Percentiles rank a stretch among this genome's conserved stretches.
Evolutionary conservation across 2,888 invertebrate genomes (phyloP).

Genomic region (Palloptera scutellata): DNA sequence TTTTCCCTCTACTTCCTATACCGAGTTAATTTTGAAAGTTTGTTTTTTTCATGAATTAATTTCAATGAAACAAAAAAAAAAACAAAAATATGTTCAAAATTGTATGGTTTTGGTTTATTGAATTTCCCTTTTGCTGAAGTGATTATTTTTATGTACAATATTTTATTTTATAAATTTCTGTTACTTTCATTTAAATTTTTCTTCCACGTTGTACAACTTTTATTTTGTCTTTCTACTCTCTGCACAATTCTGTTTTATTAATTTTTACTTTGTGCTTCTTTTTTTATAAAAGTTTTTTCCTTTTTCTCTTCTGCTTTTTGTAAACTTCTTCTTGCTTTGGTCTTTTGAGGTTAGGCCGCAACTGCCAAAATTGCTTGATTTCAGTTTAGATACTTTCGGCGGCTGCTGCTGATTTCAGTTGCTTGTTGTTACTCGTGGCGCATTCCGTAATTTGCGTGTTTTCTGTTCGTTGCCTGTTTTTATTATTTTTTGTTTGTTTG

Average conservation of each 20-base stretch:
- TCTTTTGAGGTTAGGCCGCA: slow-evolving; percentile 7
- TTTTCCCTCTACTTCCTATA: too few species aligned
- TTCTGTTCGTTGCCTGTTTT: slow-evolving; percentile 10
- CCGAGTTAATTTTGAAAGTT: too few species aligned
- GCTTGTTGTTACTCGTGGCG: too few species aligned
- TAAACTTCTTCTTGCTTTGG: not conserved
- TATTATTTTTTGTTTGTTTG: not conserved
- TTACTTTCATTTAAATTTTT: slow-evolving; percentile 5
- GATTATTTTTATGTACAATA: not conserved
- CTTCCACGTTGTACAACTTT: not conserved
- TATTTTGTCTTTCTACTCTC: slow-evolving; percentile 8
- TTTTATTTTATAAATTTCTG: slow-evolving; percentile 16
- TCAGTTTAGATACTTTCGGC: slow-evolving; percentile 23
- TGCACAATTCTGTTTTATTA: slow-evolving; percentile 6
- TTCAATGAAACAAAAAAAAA: too few species aligned
- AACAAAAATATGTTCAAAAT: not conserved
- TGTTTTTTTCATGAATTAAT: too few species aligned
- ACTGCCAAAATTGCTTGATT: slow-evolving; percentile 20
- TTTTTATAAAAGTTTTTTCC: slow-evolving; percentile 5
- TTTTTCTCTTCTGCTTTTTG: slow-evolving; percentile 6
- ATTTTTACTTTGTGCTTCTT: slow-evolving; percentile 1
- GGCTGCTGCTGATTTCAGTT: slow-evolving; percentile 9
- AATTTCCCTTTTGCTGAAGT: not conserved
- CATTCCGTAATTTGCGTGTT: not conserved
- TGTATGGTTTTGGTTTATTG: not conserved